Evolutionary conservation across 2,797 vertebrate species (phyloP).

Genomic region (Cirrhinus molitorella): DNA sequence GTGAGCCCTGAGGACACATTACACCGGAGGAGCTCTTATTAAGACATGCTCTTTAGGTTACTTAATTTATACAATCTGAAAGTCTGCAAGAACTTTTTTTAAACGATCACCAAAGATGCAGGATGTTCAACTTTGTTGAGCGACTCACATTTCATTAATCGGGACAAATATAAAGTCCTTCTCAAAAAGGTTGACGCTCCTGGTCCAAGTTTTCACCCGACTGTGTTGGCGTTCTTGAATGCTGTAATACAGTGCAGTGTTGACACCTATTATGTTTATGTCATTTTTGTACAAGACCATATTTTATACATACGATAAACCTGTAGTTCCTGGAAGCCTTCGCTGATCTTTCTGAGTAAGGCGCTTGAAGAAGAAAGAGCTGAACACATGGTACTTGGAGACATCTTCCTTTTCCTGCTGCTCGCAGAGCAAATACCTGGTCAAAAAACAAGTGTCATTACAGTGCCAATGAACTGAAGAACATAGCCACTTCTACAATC

Average conservation of each 20-base stretch:
- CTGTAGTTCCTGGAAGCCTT: slow-evolving; percentile 76
- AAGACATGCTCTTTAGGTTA: background rate
- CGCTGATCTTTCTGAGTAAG: slow-evolving; percentile 86
- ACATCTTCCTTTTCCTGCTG: slow-evolving; percentile 83
- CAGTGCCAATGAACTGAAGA: background rate
- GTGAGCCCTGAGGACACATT: slow-evolving; percentile 76
- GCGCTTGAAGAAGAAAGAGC: slow-evolving; percentile 89
- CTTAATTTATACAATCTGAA: background rate
- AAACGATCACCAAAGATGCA: background rate
- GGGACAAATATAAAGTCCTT: slow-evolving; percentile 92
- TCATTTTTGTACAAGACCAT: background rate
- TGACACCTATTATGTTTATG: background rate
- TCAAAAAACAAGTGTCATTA: slow-evolving; percentile 49
- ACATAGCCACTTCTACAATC: background rate
- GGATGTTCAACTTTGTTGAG: background rate
- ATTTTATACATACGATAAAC: slow-evolving; percentile 80
- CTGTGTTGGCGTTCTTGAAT: slow-evolving; percentile 84
- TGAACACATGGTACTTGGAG: slow-evolving; percentile 86
- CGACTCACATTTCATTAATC: slow-evolving; percentile 88
- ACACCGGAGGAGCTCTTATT: background rate
- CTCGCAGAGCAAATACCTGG: slow-evolving; percentile 86
- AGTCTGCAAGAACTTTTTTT: background rate
- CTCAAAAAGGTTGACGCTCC: slow-evolving; percentile 88
- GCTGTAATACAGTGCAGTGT: slow-evolving; percentile 65
- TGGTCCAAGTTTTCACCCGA: slow-evolving; percentile 88